Conservation (phyloP, 2,888 invertebrate genomes). For the Bruchidius siliquastri region DNA sequence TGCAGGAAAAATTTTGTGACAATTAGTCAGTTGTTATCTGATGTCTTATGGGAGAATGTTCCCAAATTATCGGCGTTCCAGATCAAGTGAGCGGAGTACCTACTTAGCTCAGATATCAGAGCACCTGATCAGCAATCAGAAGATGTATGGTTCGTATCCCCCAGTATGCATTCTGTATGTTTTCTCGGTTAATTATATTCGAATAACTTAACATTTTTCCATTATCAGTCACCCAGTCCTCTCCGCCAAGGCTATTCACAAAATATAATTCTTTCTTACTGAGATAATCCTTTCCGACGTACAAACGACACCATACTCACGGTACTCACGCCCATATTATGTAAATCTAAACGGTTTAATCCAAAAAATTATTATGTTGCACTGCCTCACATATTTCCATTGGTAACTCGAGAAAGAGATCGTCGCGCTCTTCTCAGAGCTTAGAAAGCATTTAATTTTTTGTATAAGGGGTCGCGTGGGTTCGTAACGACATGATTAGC, state of each 20-base stretch:
- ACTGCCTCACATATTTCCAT: neutral
- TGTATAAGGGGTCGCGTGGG: constrained; percentile 29
- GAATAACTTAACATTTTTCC: neutral
- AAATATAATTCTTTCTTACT: neutral
- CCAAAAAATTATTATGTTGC: neutral
- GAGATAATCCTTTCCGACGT: neutral
- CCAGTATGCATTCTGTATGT: no score
- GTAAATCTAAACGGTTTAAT: neutral
- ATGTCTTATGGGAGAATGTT: no score
- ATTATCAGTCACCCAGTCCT: neutral
- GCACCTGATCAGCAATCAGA: no score
- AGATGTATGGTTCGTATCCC: no score
- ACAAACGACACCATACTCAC: neutral
- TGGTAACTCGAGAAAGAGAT: neutral
- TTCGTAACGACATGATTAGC: constrained; percentile 29
- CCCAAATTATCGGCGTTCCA: no score
- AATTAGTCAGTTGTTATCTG: no score
- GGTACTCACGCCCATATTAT: neutral
- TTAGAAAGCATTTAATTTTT: neutral
- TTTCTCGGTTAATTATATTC: no score
- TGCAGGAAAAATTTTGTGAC: no score
- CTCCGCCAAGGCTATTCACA: neutral
- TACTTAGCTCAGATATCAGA: no score
- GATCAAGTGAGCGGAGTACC: no score
- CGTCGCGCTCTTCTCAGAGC: neutral